Base-by-base conservation (phyloP, 2,113 vertebrate genomes). In the Spea bombifrons region DNA sequence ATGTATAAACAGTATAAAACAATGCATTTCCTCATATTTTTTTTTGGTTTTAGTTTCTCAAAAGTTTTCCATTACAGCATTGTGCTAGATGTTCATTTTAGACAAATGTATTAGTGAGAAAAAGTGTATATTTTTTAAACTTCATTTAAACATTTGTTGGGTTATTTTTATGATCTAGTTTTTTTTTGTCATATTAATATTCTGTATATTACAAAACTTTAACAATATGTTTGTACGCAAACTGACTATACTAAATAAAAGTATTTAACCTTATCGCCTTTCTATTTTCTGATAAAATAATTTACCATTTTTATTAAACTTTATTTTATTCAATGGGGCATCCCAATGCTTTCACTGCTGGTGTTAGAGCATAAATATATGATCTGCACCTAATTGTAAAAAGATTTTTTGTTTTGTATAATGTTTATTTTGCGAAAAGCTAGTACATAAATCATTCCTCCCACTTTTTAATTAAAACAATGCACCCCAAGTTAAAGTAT, bases 1-100 rank as follows among this genome's bases (percentile, higher is more conserved):
- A 84, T 57, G 59, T 90, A 86, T 86, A 88, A 87, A 83, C 86
- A 86, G 84, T 84, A 85, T 84, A 84, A 89, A 89, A 88, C 89
- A 86, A 85, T 71, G 71, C 59, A 16, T 64, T 78, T 63, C 76
- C 86, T 86, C 83, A 45, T 53, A 17, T 82, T 30, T 30, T 30
- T 30, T 30, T 30, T 30, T 30, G 30, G 30, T 30, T 30, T 30
- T 30, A 30, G 30, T 30, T 30, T 30, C 30, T 30, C 30, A 30
- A 30, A 30, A 30, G 30, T 30, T 30, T 30, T 30, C 30, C 30
- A 30, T 30, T 30, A 30, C 30, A 30, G 30, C 30, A 30, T 30
- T 30, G 30, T 67, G 61, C 61, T 73, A 83, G 76, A 82, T 86
- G 83, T 87, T 84, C 55, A 81, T 89, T 87, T 88, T 84, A 78